Conservation (phyloP, 1,140 invertebrate species). For the Mactra quadrangularis region DNA sequence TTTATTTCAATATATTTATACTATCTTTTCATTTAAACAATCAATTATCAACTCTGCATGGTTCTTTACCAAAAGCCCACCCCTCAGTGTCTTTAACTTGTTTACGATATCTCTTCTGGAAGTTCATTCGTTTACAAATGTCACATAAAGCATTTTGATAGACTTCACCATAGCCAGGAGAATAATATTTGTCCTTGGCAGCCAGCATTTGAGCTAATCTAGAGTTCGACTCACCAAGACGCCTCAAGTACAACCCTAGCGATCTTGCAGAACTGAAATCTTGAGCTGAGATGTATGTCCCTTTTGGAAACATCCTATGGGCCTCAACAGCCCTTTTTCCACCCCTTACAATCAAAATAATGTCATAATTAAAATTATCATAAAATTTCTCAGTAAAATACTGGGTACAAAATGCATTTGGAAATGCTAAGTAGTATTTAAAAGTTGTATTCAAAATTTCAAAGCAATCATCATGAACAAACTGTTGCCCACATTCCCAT, state of each 20-base stretch:
- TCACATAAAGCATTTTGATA: constrained; percentile 2
- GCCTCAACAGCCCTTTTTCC: neutral
- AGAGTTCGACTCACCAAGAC: neutral
- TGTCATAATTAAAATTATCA: constrained; percentile 28
- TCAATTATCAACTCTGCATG: no score
- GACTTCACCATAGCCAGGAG: neutral
- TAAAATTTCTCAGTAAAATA: constrained; percentile 52
- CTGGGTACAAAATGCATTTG: constrained; percentile 29
- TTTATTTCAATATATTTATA: no score
- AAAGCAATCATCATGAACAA: constrained; percentile 11
- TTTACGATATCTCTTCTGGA: neutral
- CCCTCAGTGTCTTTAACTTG: neutral
- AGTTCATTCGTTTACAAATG: constrained; percentile 18
- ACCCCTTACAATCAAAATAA: constrained; percentile 14
- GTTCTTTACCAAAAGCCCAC: neutral
- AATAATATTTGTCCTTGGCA: neutral
- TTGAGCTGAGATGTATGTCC: constrained; percentile 2
- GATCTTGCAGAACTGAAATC: constrained; percentile 13
- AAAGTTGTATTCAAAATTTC: neutral
- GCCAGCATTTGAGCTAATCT: neutral
- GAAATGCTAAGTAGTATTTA: constrained; percentile 39
- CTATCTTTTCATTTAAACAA: no score
- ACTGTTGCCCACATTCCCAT: neutral
- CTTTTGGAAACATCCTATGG: neutral
- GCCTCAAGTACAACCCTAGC: neutral